Evolutionary conservation across 2,888 invertebrate genomes (phyloP).

Genomic region (Agriopis leucophaearia): DNA sequence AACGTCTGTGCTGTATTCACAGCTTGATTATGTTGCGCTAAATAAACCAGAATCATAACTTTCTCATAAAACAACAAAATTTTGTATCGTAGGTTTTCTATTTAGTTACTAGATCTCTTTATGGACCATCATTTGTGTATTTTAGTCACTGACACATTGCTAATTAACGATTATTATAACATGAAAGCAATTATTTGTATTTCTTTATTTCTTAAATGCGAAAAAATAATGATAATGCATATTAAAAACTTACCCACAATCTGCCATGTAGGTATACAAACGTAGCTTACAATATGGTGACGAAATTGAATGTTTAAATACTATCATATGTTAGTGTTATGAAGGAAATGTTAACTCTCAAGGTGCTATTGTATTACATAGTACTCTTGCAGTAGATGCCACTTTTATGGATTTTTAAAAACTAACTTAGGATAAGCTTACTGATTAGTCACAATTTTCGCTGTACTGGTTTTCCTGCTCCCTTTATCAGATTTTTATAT

Average conservation of each 20-base stretch:
- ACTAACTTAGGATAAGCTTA: slow-evolving; percentile 27
- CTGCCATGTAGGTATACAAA: neutral
- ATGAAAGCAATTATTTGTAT: neutral
- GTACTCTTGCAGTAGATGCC: slow-evolving; percentile 56
- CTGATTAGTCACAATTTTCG: slow-evolving; percentile 15
- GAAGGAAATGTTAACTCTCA: slow-evolving; percentile 46
- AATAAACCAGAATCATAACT: neutral
- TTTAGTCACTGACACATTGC: neutral
- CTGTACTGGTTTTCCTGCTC: slow-evolving; percentile 13
- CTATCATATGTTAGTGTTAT: slow-evolving; percentile 32
- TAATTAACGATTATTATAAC: neutral
- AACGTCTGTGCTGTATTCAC: neutral
- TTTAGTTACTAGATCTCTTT: neutral
- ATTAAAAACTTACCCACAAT: neutral
- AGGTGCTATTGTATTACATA: slow-evolving; percentile 60
- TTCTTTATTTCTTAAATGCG: neutral
- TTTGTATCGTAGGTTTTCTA: neutral
- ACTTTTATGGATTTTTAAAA: slow-evolving; percentile 26
- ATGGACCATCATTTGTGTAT: neutral
- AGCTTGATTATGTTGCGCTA: neutral
- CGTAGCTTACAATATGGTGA: slow-evolving; percentile 2
- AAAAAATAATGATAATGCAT: neutral
- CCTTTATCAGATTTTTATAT: slow-evolving; percentile 3
- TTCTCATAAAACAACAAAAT: neutral
- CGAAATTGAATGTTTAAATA: neutral